Conservation (phyloP, 2,888 invertebrate genomes). For the Agriotes lineatus region DNA sequence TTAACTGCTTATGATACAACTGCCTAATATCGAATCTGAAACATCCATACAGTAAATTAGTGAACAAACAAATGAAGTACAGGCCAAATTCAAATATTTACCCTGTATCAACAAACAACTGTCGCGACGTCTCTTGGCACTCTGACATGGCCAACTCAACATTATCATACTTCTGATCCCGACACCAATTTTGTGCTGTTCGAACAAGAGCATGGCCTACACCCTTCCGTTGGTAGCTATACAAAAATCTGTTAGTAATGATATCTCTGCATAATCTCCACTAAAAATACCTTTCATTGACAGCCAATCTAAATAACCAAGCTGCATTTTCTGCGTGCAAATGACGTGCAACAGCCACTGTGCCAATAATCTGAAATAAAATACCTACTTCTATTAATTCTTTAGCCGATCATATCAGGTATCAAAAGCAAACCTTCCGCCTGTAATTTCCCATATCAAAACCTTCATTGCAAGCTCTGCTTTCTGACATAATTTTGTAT, state of each 20-base stretch:
- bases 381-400: no score
- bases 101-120: conserved; percentile 67
- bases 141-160: conserved; percentile 75
- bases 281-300: conserved; percentile 68
- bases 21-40: conserved; percentile 73
- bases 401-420: no score
- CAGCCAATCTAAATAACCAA: conserved; percentile 75
- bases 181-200: conserved; percentile 70
- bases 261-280: no score
- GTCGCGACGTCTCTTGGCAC: conserved; percentile 74
- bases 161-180: conserved; percentile 69
- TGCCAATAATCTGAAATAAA: conserved; percentile 75
- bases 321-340: conserved; percentile 71
- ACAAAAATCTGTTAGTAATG: conserved; percentile 29
- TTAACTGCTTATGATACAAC: conserved; percentile 75
- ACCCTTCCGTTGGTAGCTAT: conserved; percentile 69
- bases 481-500: conserved; percentile 69
- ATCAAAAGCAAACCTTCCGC: conserved; percentile 48
- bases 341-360: conserved; percentile 72
- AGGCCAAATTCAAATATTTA: no score
- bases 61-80: no score
- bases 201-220: conserved; percentile 72
- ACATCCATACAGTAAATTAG: no score
- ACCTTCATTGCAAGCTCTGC: conserved; percentile 58
- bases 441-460: conserved; percentile 49